phyloP scores from a whole-genome alignment of 2,797 vertebrate species.

The Galagoides demidoff region DNA sequence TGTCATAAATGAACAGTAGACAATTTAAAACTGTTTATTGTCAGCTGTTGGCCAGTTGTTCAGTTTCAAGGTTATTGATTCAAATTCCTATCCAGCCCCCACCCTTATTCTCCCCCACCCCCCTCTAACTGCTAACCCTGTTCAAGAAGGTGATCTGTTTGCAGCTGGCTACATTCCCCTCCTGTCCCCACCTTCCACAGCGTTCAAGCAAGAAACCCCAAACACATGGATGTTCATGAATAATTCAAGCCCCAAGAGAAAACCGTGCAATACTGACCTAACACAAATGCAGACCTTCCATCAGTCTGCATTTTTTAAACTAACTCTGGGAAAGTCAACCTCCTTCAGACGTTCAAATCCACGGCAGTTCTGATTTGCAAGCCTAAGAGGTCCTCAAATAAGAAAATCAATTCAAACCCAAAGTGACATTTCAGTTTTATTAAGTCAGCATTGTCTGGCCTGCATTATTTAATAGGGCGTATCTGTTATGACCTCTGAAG shows the following conservation, averaged over 20 bases:
- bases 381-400: constrained; percentile 80
- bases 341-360: constrained; percentile 69
- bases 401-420: constrained; percentile 86
- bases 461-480: constrained; percentile 85
- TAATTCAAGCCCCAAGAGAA: constrained; percentile 85
- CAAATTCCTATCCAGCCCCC: constrained; percentile 20
- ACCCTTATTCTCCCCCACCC: background rate
- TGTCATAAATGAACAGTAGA: background rate
- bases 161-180: constrained; percentile 56
- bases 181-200: background rate
- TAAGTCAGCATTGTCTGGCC: constrained; percentile 84
- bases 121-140: background rate
- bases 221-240: constrained; percentile 81
- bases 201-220: constrained; percentile 76
- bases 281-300: constrained; percentile 77
- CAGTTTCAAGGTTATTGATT: constrained; percentile 56
- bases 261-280: constrained; percentile 84
- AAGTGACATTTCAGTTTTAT: constrained; percentile 86
- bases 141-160: constrained; percentile 46
- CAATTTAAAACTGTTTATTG: background rate
- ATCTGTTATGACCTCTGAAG: constrained; percentile 82
- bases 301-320: constrained; percentile 85
- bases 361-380: constrained; percentile 85
- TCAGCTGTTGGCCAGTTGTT: constrained; percentile 19
- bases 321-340: constrained; percentile 69